phyloP scores from a whole-genome alignment of 1,140 invertebrate genomes.

The Drosophila tristis region DNA sequence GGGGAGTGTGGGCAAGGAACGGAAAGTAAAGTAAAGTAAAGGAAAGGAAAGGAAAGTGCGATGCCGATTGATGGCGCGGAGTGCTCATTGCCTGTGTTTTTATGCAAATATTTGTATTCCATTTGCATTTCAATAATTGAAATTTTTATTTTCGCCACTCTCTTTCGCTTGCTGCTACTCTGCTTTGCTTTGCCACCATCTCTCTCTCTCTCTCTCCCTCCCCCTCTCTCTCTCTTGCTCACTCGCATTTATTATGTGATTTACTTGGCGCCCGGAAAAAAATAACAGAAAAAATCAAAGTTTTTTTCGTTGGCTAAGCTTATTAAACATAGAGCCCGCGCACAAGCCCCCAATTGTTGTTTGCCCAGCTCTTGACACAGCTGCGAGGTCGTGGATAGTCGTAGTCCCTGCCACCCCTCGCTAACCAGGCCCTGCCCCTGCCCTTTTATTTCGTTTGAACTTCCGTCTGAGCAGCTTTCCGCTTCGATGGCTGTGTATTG shows the following conservation, averaged over 20 bases:
- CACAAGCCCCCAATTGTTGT: conserved; percentile 26
- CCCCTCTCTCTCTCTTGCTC: background rate
- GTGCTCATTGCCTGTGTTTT: conserved; percentile 18
- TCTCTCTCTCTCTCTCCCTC: background rate
- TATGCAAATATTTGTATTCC: conserved; percentile 79
- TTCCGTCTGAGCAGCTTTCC: too few relatives aligned
- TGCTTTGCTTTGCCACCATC: background rate
- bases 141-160: conserved; percentile 69
- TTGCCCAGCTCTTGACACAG: conserved; percentile 47
- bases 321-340: conserved; percentile 48
- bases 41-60: background rate
- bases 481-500: too few relatives aligned
- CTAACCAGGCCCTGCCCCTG: too few relatives aligned
- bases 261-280: conserved; percentile 15
- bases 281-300: conserved; percentile 1
- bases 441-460: too few relatives aligned
- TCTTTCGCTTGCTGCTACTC: too few relatives aligned
- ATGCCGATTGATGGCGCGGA: too few relatives aligned
- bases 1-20: background rate
- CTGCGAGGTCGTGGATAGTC: conserved; percentile 3
- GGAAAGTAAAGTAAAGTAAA: background rate
- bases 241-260: conserved; percentile 64
- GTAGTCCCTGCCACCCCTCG: background rate
- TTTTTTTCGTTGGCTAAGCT: conserved; percentile 65
- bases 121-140: conserved; percentile 79